These are phyloP conservation scores for Scomber scombrus DNA, from an alignment of 2,113 vertebrate genomes.

Conservation along the genomic window DNA sequence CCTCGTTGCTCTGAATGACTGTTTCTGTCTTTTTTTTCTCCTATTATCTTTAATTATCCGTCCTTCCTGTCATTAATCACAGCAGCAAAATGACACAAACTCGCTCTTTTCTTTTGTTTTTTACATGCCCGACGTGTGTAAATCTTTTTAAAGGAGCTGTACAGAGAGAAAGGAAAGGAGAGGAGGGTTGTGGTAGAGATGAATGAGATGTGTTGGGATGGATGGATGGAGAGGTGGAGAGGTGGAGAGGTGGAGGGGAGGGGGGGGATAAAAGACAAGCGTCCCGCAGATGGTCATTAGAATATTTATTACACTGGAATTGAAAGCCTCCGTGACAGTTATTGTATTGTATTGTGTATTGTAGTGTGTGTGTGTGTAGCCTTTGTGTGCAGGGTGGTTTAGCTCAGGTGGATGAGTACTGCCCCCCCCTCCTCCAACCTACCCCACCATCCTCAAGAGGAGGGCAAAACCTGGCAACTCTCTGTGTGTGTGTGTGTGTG, in stretches of 20 bases:
- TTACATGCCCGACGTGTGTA: too few relatives aligned
- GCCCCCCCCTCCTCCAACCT: background rate
- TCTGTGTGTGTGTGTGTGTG: background rate
- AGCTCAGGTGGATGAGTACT: conserved; percentile 42
- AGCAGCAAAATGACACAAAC: background rate
- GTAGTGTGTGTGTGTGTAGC: conserved; percentile 21
- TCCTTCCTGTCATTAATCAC: background rate
- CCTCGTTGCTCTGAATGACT: background rate
- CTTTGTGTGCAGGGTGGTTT: conserved; percentile 37
- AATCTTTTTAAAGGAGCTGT: background rate
- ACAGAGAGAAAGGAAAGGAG: background rate
- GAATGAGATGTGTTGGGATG: background rate
- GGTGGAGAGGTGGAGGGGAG: background rate
- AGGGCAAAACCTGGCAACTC: conserved; percentile 34
- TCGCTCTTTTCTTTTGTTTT: too few relatives aligned
- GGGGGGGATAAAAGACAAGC: background rate
- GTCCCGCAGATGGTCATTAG: conserved; percentile 49
- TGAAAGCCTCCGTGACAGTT: conserved; percentile 24
- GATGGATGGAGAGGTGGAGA: background rate
- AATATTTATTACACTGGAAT: conserved; percentile 50
- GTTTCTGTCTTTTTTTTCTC: background rate
- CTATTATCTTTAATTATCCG: too few relatives aligned
- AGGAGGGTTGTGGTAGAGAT: background rate
- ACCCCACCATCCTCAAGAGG: background rate
- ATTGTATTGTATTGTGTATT: background rate